Evolutionary conservation across 2,113 vertebrate species (phyloP).

Genomic region (Conger conger): DNA sequence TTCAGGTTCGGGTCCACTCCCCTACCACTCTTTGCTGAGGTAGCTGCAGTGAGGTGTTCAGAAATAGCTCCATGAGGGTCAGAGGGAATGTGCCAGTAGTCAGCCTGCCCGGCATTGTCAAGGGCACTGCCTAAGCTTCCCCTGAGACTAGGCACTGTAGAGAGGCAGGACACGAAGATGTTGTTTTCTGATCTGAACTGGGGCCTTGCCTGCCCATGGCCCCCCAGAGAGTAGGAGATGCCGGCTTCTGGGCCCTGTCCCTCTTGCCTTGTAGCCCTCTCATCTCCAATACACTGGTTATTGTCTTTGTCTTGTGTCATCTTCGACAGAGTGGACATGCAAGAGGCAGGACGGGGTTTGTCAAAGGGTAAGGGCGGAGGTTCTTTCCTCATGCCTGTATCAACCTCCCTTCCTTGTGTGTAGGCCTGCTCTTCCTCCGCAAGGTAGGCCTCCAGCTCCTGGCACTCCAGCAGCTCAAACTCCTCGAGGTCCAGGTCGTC

Average conservation of each 20-base stretch:
- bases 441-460: constrained; percentile 60
- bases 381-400: background rate
- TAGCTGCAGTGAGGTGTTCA: constrained; percentile 42
- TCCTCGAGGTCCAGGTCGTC: constrained; percentile 57
- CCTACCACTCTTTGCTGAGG: constrained; percentile 42
- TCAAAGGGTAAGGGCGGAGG: background rate
- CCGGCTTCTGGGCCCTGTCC: constrained; percentile 62
- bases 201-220: constrained; percentile 52
- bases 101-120: constrained; percentile 49
- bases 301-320: constrained; percentile 2
- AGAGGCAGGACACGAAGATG: constrained; percentile 66
- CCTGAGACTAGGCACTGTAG: constrained; percentile 54
- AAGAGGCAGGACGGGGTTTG: background rate
- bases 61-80: constrained; percentile 35
- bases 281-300: constrained; percentile 48
- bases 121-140: constrained; percentile 67
- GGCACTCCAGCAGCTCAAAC: constrained; percentile 63
- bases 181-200: constrained; percentile 68
- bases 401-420: constrained; percentile 1
- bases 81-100: constrained; percentile 42
- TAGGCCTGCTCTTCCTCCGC: constrained; percentile 47
- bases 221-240: constrained; percentile 44
- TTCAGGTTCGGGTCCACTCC: constrained; percentile 58
- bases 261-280: constrained; percentile 43
- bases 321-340: background rate